Evolutionary conservation across 2,888 invertebrate species (phyloP).

Genomic region (Adelphocoris suturalis): DNA sequence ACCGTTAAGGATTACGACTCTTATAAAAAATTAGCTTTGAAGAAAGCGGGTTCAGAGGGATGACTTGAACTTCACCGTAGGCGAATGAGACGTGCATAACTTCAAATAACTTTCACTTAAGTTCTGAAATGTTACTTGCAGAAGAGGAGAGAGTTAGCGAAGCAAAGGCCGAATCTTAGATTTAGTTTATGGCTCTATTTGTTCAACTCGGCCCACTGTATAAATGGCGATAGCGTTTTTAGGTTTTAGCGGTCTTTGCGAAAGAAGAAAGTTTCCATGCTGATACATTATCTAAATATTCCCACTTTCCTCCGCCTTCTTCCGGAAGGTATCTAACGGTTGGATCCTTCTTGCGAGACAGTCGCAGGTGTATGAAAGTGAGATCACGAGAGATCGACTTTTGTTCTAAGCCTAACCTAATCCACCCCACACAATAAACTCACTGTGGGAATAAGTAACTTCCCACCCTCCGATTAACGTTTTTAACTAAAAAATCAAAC

Average conservation of each 20-base stretch:
- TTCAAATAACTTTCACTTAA: constrained; percentile 47
- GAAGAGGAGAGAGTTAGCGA: constrained; percentile 33
- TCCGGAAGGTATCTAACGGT: too few relatives aligned
- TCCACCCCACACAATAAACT: too few relatives aligned
- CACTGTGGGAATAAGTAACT: too few relatives aligned
- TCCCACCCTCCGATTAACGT: too few relatives aligned
- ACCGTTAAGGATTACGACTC: background rate
- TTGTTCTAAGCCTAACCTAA: too few relatives aligned
- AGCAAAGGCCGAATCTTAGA: constrained; percentile 7
- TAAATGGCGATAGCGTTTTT: background rate
- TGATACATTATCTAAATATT: too few relatives aligned
- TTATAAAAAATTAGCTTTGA: background rate
- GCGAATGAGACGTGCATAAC: constrained; percentile 45
- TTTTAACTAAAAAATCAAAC: too few relatives aligned
- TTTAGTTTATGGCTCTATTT: constrained; percentile 23
- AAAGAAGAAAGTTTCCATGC: background rate
- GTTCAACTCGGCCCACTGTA: background rate
- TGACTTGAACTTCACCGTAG: constrained; percentile 28
- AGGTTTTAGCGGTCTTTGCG: background rate
- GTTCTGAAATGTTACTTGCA: constrained; percentile 44
- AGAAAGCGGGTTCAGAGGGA: constrained; percentile 28
- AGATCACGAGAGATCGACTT: too few relatives aligned
- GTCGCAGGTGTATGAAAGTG: too few relatives aligned
- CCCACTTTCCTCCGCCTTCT: too few relatives aligned
- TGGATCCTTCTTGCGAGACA: too few relatives aligned